These are phyloP conservation scores for Mythimna ferrago DNA, from an alignment of 2,888 invertebrate genomes.

Conservation along the genomic window DNA sequence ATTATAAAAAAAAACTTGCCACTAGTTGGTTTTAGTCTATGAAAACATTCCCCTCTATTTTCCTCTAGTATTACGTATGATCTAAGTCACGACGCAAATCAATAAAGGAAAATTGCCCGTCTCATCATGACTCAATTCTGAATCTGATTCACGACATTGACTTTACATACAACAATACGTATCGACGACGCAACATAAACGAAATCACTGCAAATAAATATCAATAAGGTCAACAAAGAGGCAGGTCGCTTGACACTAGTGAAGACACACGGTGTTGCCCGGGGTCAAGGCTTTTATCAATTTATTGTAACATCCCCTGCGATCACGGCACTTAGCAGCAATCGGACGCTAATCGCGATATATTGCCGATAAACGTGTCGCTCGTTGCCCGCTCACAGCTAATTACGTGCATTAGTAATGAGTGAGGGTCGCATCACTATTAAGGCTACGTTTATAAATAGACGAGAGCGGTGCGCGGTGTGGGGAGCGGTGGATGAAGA, in stretches of 20 bases:
- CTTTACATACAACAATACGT: not conserved
- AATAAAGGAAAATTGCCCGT: not conserved
- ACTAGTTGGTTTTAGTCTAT: not conserved
- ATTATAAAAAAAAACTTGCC: not conserved
- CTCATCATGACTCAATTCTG: not conserved
- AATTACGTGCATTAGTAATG: slow-evolving; percentile 89
- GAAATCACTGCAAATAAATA: slow-evolving; percentile 67
- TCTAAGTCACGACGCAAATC: not conserved
- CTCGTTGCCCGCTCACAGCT: slow-evolving; percentile 81
- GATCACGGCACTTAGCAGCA: slow-evolving; percentile 82
- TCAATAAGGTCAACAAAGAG: slow-evolving; percentile 61
- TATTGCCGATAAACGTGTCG: slow-evolving; percentile 82
- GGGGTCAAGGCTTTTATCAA: slow-evolving; percentile 79
- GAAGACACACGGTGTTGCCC: slow-evolving; percentile 76
- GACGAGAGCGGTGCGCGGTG: not conserved
- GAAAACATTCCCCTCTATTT: not conserved
- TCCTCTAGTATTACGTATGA: not conserved
- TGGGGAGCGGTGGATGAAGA: not conserved
- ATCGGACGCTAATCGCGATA: slow-evolving; percentile 84
- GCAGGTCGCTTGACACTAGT: slow-evolving; percentile 81
- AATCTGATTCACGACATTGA: not conserved
- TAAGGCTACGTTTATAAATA: slow-evolving; percentile 22
- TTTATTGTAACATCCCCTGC: slow-evolving; percentile 74
- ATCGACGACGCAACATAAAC: slow-evolving; percentile 30
- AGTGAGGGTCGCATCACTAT: slow-evolving; percentile 68